phyloP scores from a whole-genome alignment of 2,113 vertebrate species.

The Lepus americanus region DNA sequence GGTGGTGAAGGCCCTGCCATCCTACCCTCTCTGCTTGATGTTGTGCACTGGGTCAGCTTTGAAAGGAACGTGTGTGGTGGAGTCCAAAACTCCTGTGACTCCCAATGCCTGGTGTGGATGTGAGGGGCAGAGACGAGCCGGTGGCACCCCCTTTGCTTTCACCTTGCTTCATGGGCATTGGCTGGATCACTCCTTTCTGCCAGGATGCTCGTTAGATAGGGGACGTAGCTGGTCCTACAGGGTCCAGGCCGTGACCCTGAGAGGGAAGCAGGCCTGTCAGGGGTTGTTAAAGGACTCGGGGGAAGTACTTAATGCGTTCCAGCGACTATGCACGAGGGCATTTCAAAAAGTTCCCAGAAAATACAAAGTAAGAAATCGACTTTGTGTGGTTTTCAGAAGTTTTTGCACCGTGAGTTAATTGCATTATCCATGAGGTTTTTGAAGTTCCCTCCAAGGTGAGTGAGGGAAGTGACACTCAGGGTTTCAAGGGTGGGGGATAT shows the following conservation, averaged over 20 bases:
- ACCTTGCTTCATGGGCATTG: background rate
- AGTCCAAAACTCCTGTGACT: background rate
- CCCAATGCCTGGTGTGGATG: background rate
- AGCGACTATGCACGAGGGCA: background rate
- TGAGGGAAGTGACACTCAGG: background rate
- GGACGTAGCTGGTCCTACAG: background rate
- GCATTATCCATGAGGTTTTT: too few species aligned
- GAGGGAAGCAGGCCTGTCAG: background rate
- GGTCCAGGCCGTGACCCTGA: background rate
- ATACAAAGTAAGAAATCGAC: too few species aligned
- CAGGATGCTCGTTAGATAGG: background rate
- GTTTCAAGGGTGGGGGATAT: background rate
- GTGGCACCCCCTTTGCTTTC: background rate
- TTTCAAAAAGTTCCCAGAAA: too few species aligned
- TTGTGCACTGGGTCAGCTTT: background rate
- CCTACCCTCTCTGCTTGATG: background rate
- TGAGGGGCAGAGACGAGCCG: too few species aligned
- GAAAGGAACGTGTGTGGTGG: background rate
- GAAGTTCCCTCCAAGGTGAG: background rate
- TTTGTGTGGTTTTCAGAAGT: too few species aligned
- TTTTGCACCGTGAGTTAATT: too few species aligned
- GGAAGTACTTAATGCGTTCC: constrained; percentile 6
- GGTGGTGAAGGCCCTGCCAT: background rate
- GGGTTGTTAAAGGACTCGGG: background rate
- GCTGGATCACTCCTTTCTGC: background rate